phyloP scores from a whole-genome alignment of 2,888 invertebrate genomes.

The Lasioglossum vierecki region DNA sequence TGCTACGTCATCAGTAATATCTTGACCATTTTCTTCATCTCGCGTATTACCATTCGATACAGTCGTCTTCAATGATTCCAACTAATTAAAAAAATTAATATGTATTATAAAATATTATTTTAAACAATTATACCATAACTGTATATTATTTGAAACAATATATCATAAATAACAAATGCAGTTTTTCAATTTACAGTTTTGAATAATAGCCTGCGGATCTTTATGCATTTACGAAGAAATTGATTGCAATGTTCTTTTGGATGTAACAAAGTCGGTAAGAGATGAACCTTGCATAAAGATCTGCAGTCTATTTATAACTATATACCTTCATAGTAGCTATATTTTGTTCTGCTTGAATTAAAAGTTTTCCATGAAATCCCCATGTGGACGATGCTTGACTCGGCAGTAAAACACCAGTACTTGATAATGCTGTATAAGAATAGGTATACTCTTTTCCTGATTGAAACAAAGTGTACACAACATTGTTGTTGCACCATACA shows the following conservation, averaged over 20 bases:
- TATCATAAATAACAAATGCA: not conserved
- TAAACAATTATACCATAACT: not conserved
- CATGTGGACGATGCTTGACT: slow-evolving; percentile 79
- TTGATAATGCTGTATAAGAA: slow-evolving; percentile 78
- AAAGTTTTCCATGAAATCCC: slow-evolving; percentile 77
- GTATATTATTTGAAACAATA: not conserved
- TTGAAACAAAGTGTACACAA: slow-evolving; percentile 71
- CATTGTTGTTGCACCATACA: slow-evolving; percentile 40
- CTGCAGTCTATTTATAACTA: too few relatives aligned
- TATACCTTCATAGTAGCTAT: slow-evolving; percentile 76
- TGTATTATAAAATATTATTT: not conserved
- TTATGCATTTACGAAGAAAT: too few relatives aligned
- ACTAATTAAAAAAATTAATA: slow-evolving; percentile 64
- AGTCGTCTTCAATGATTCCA: slow-evolving; percentile 75
- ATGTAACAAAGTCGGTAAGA: too few relatives aligned
- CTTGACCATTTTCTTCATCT: slow-evolving; percentile 53
- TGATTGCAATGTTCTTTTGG: too few relatives aligned
- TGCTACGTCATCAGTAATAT: slow-evolving; percentile 61
- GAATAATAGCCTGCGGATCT: not conserved
- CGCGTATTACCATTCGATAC: slow-evolving; percentile 76
- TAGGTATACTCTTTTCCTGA: slow-evolving; percentile 79
- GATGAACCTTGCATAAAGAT: too few relatives aligned
- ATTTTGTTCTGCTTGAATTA: slow-evolving; percentile 73
- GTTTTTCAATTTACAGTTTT: not conserved
- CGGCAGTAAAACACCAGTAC: slow-evolving; percentile 79